Conservation (phyloP, 2,797 vertebrate genomes). For the Potorous gilbertii region DNA sequence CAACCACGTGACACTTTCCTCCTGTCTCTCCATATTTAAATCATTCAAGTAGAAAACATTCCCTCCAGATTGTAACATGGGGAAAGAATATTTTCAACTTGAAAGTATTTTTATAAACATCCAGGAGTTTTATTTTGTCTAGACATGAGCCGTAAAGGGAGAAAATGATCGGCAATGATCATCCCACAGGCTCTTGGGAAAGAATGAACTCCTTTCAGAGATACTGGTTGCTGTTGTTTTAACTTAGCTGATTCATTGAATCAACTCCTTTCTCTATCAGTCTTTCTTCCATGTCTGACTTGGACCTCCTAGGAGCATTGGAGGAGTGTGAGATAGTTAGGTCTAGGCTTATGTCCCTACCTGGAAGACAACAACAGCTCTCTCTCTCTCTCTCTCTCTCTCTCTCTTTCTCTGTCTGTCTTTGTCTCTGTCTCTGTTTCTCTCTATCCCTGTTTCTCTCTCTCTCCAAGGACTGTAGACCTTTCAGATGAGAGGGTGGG, state of each 20-base stretch:
- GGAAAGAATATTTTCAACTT: slow-evolving; percentile 62
- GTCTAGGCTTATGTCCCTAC: not conserved
- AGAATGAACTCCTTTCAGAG: not conserved
- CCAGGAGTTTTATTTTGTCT: slow-evolving; percentile 72
- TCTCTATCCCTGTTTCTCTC: not conserved
- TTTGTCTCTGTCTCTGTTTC: not conserved
- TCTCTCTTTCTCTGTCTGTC: too few relatives aligned
- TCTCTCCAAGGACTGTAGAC: not conserved
- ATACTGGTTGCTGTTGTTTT: not conserved
- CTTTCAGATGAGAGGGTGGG: not conserved
- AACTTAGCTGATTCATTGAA: slow-evolving; percentile 9
- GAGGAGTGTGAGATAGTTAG: slow-evolving; percentile 3
- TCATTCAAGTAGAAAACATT: slow-evolving; percentile 66
- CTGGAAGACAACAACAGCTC: not conserved
- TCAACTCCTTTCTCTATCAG: slow-evolving; percentile 8
- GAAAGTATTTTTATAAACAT: slow-evolving; percentile 68
- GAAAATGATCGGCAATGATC: slow-evolving; percentile 63
- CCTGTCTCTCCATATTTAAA: slow-evolving; percentile 50
- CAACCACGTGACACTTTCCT: slow-evolving; percentile 37
- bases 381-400: too few relatives aligned
- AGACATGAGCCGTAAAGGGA: slow-evolving; percentile 70
- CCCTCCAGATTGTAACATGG: slow-evolving; percentile 58
- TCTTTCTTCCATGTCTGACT: not conserved
- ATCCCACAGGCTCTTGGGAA: slow-evolving; percentile 34
- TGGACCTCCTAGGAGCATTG: not conserved